phyloP scores from a whole-genome alignment of 1,140 invertebrate species.

The Listronotus oregonensis region DNA sequence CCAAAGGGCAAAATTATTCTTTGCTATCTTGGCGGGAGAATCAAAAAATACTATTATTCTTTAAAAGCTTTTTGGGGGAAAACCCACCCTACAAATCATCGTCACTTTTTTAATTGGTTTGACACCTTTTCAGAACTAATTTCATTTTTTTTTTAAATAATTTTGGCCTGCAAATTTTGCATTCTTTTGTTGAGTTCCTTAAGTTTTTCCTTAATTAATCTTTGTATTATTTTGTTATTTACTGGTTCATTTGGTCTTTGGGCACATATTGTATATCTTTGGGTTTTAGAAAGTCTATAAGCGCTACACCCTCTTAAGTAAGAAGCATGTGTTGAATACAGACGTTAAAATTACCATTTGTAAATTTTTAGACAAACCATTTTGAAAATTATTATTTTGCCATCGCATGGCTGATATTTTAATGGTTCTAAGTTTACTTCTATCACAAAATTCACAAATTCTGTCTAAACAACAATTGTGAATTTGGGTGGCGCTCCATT shows the following conservation, averaged over 20 bases:
- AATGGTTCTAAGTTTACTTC: constrained; percentile 54
- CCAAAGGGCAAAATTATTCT: too few relatives aligned
- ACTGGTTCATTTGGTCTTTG: constrained; percentile 36
- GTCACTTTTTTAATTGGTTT: background rate
- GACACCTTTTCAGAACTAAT: background rate
- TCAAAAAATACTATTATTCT: constrained; percentile 14
- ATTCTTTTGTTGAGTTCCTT: constrained; percentile 35
- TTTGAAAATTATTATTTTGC: constrained; percentile 51
- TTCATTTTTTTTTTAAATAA: constrained; percentile 25
- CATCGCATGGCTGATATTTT: constrained; percentile 62
- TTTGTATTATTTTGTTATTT: constrained; percentile 37
- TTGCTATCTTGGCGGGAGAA: constrained; percentile 29
- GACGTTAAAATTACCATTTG: constrained; percentile 56
- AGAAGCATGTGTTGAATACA: constrained; percentile 72
- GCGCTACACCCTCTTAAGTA: constrained; percentile 61
- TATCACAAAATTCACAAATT: constrained; percentile 43
- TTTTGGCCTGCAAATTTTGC: constrained; percentile 20
- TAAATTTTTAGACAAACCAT: constrained; percentile 44
- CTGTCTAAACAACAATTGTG: constrained; percentile 50
- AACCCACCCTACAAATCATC: background rate
- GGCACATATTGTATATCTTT: constrained; percentile 61
- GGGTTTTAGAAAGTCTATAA: constrained; percentile 63
- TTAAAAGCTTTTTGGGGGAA: constrained; percentile 3
- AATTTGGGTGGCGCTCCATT: constrained; percentile 53
- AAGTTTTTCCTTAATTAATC: constrained; percentile 45